Conservation (phyloP, 1,140 invertebrate species). For the Ceratoteleas bidentatus region DNA sequence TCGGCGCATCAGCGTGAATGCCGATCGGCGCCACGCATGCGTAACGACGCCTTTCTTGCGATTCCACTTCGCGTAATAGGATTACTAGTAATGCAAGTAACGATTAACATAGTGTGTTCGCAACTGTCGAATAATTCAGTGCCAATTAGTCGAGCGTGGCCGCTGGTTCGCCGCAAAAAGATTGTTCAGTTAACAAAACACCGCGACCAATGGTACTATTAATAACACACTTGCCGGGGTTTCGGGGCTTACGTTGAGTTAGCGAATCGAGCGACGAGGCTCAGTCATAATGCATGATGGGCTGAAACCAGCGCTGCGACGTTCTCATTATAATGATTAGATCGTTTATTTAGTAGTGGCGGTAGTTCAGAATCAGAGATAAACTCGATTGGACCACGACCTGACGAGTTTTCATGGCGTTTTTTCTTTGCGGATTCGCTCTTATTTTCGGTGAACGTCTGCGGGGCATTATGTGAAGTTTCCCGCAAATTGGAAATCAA, state of each 20-base stretch:
- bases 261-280: conserved; percentile 4
- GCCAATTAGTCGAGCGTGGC: conserved; percentile 25
- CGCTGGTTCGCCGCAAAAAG: conserved; percentile 38
- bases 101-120: conserved; percentile 52
- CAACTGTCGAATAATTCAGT: conserved; percentile 53
- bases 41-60: conserved; percentile 48
- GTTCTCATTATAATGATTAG: too few species aligned
- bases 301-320: neutral
- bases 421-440: too few species aligned
- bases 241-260: conserved; percentile 5
- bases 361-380: too few species aligned
- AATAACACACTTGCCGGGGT: conserved; percentile 25
- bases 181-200: conserved; percentile 55
- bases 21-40: conserved; percentile 31
- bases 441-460: too few species aligned
- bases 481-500: too few species aligned
- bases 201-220: conserved; percentile 27
- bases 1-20: conserved; percentile 23
- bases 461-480: too few species aligned
- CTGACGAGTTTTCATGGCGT: too few species aligned
- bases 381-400: too few species aligned
- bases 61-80: conserved; percentile 49
- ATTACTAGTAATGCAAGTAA: conserved; percentile 55
- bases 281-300: neutral
- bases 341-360: too few species aligned